Conservation (phyloP, 2,888 invertebrate genomes). For the Julus scanicus region DNA sequence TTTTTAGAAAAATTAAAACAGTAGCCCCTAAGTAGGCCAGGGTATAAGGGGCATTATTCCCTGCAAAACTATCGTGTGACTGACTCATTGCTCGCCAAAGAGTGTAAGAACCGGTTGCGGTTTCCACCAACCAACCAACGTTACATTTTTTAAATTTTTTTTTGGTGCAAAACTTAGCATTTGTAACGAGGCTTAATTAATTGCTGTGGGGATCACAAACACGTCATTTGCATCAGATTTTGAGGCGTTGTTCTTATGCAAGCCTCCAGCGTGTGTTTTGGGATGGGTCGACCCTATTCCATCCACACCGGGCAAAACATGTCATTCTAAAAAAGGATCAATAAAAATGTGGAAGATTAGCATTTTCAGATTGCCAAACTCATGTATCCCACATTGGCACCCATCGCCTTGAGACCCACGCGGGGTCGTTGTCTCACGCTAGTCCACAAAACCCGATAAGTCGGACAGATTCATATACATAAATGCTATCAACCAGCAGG, state of each 20-base stretch:
- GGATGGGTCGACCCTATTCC: conserved; percentile 14
- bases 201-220: background rate
- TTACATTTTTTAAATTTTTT: background rate
- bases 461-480: background rate
- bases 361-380: conserved; percentile 7
- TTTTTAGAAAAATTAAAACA: background rate
- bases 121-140: background rate
- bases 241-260: background rate
- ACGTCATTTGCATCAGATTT: background rate
- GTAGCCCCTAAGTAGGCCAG: conserved; percentile 21
- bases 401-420: conserved; percentile 28
- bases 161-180: conserved; percentile 14
- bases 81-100: background rate
- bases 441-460: background rate
- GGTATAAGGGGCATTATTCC: conserved; percentile 15
- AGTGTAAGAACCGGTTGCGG: background rate
- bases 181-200: conserved; percentile 13
- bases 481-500: background rate
- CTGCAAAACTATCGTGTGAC: background rate
- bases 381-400: background rate
- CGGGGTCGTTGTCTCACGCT: conserved; percentile 15
- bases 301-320: background rate
- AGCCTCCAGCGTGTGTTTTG: background rate
- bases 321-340: background rate
- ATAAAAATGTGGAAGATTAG: background rate